Percentiles rank a stretch among this genome's conserved stretches.
These are phyloP conservation scores for Chironomus tepperi DNA, from an alignment of 1,140 invertebrate species.

Conservation along the genomic window DNA sequence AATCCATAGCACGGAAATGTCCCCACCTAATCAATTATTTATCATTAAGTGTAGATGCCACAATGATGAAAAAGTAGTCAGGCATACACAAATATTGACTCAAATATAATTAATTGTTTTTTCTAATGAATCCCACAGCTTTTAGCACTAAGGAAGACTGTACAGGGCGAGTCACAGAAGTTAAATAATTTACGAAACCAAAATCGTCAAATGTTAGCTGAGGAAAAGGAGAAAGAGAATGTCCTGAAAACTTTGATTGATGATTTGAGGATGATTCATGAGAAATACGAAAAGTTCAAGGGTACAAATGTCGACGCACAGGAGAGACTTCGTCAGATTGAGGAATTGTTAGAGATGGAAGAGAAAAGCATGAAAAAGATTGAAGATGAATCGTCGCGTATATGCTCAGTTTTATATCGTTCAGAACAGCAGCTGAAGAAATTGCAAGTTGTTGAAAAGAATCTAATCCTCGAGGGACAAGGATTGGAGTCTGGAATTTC, in stretches of 20 bases:
- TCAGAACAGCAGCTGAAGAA: conserved; percentile 33
- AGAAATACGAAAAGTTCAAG: conserved; percentile 30
- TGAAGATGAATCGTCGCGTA: conserved; percentile 32
- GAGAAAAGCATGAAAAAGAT: conserved; percentile 29
- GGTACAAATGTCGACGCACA: conserved; percentile 33
- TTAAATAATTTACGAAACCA: conserved; percentile 31
- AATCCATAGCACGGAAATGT: too few species aligned
- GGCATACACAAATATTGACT: too few species aligned
- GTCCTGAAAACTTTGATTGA: conserved; percentile 29
- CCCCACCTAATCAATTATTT: too few species aligned
- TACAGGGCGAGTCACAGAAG: not conserved
- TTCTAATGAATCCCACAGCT: not conserved
- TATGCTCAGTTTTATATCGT: conserved; percentile 34
- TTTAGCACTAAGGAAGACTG: not conserved
- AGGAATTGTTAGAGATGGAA: conserved; percentile 36
- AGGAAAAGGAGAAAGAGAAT: conserved; percentile 28
- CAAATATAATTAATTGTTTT: too few species aligned
- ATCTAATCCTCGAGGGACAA: conserved; percentile 26
- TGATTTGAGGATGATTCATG: conserved; percentile 29
- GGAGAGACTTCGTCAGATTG: conserved; percentile 34
- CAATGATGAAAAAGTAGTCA: too few species aligned
- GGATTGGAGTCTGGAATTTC: conserved; percentile 27
- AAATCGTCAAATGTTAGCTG: conserved; percentile 30
- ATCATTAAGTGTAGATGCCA: too few species aligned
- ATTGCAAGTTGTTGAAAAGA: conserved; percentile 31